Conservation (phyloP, 2,888 invertebrate genomes). For the Cerastis leucographa region DNA sequence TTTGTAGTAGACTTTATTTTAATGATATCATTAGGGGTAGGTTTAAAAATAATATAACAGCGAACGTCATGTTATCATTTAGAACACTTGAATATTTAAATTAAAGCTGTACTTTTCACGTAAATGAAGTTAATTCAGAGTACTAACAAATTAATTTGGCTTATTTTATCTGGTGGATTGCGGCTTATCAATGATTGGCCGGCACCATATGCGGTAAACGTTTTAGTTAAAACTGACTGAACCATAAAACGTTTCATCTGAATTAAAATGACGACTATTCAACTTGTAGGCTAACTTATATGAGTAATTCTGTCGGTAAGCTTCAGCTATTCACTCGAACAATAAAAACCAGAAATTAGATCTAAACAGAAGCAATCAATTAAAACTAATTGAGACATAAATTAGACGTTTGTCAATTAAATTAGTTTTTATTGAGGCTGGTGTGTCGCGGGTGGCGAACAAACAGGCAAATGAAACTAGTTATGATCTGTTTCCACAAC, state of each 20-base stretch:
- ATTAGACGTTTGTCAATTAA: conserved; percentile 73
- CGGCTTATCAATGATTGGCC: conserved; percentile 52
- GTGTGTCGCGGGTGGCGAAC: conserved; percentile 66
- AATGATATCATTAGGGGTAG: not conserved
- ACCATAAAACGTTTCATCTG: conserved; percentile 34
- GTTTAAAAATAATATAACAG: conserved; percentile 8
- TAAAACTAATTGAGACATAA: conserved; percentile 63
- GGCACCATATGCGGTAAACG: conserved; percentile 37
- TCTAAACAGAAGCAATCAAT: conserved; percentile 12
- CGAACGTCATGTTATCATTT: conserved; percentile 14
- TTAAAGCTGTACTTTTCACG: conserved; percentile 17
- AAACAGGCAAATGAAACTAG: conserved; percentile 85
- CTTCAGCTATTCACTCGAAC: not conserved
- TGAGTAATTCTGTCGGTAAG: conserved; percentile 1
- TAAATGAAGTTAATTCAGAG: conserved; percentile 21
- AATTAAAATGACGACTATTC: conserved; percentile 22
- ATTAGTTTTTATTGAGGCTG: conserved; percentile 70
- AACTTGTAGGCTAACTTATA: conserved; percentile 3
- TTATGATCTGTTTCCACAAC: conserved; percentile 89
- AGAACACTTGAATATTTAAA: conserved; percentile 14
- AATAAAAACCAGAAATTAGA: not conserved
- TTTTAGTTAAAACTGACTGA: conserved; percentile 47
- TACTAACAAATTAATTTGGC: conserved; percentile 38
- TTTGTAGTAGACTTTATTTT: not conserved
- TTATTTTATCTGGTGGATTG: conserved; percentile 35